These are phyloP conservation scores for Ferrisia virgata DNA, from an alignment of 2,888 invertebrate genomes.

Conservation along the genomic window DNA sequence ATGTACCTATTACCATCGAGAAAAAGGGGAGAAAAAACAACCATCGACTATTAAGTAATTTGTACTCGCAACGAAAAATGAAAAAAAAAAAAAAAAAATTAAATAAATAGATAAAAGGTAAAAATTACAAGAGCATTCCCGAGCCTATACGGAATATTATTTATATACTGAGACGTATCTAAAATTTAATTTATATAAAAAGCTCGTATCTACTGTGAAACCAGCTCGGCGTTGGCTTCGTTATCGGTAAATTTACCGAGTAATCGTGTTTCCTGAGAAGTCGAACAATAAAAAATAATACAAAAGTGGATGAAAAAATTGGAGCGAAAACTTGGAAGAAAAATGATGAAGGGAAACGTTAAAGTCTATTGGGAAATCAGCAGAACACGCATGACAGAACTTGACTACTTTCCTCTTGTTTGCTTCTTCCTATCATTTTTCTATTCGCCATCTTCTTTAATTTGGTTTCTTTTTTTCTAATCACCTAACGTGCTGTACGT, in stretches of 20 bases:
- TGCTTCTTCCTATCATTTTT: conserved; percentile 31
- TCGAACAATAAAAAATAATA: conserved; percentile 39
- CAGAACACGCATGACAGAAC: conserved; percentile 44
- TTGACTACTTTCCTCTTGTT: conserved; percentile 35
- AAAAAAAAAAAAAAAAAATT: neutral
- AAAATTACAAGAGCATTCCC: neutral
- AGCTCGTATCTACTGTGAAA: neutral
- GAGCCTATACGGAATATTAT: neutral
- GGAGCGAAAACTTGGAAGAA: conserved; percentile 42
- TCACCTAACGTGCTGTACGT: conserved; percentile 17
- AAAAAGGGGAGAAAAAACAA: too few relatives aligned
- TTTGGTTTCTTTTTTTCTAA: conserved; percentile 28
- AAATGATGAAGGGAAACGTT: conserved; percentile 40
- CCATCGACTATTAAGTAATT: too few relatives aligned
- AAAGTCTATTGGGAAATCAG: conserved; percentile 44
- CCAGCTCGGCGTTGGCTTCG: neutral
- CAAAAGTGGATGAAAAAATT: conserved; percentile 44
- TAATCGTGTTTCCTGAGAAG: conserved; percentile 39
- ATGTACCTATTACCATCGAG: too few relatives aligned
- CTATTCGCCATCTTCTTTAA: conserved; percentile 42
- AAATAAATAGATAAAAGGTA: neutral
- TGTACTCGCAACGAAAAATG: too few relatives aligned
- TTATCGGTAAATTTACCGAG: conserved; percentile 34
- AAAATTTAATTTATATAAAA: conserved; percentile 18
- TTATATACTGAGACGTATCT: neutral